Evolutionary conservation across 2,888 invertebrate species (phyloP), one percentile per base, ranked within the genome.

Genomic region (Pheosia gnoma): DNA sequence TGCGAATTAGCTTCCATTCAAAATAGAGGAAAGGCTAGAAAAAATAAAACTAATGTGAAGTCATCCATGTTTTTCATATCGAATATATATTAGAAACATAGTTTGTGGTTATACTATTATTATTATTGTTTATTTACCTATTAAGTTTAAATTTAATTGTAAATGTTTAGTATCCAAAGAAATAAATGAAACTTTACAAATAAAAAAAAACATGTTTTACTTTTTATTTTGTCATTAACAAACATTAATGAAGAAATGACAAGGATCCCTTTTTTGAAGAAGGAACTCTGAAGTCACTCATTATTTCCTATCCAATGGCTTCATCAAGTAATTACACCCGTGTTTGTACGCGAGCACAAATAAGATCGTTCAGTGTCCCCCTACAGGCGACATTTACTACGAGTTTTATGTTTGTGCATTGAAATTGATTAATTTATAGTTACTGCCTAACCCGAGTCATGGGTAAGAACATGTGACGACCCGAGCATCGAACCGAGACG

Each of bases 371-470:
- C 57, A 57, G 59, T 62, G 63, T 70, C 59, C 63, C 43, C 64
- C 63, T 56, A 64, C 62, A 37, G 57, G 59, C 67, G 68, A 72
- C 66, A 69, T 72, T 74, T 74, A 76, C 64, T 74, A 65, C 65
- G 69, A 59, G 59, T 74, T 75, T 74, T 72, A 75, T 76, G 66
- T 72, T 60, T 65, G 65, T 62, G 63, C 74, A 69, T 71, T 66
- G 67, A 68, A 71, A 74, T 74, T 71, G 71, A 76, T 75, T 77
- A 77, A 71, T 74, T 75, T 75, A 77, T 77, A 70, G 76, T 77
- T 70, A 67, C 57, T 70, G 63, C 63, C 62, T 70, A 70, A 13
- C 13, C 41, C 39, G 13, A 72, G 75, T 77, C 78, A 77, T 77
- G 78, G 78, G 71, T 69, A 72, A 68, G 68, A 74, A 63, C 78